Conservation (phyloP, 1,140 invertebrate genomes). For the Drosophila carrolli region DNA sequence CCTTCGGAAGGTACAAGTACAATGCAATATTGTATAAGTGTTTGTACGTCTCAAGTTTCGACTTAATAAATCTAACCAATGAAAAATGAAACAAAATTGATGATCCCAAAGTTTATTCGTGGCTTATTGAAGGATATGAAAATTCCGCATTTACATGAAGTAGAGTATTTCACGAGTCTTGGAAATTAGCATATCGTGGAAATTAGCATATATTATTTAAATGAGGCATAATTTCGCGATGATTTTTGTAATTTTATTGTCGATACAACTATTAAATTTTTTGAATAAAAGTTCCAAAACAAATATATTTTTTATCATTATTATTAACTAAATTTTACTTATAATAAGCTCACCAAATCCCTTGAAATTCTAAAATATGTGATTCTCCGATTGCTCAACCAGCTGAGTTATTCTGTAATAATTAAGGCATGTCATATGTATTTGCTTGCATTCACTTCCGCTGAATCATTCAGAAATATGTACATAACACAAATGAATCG, state of each 20-base stretch:
- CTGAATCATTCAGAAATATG: not conserved
- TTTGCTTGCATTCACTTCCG: not conserved
- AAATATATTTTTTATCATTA: too few species aligned
- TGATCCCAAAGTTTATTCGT: slow-evolving; percentile 6
- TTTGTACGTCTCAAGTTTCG: slow-evolving; percentile 46
- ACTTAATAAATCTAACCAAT: slow-evolving; percentile 37
- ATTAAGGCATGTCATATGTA: not conserved
- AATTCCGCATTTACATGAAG: not conserved
- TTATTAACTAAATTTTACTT: too few species aligned
- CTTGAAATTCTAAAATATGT: too few species aligned
- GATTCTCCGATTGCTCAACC: too few species aligned
- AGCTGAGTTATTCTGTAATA: too few species aligned
- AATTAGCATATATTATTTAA: too few species aligned
- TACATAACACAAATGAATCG: slow-evolving; percentile 2
- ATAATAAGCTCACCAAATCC: too few species aligned
- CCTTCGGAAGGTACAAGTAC: slow-evolving; percentile 33
- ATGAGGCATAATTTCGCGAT: too few species aligned
- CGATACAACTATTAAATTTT: too few species aligned
- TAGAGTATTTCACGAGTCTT: not conserved
- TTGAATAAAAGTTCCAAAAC: too few species aligned
- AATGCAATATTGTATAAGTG: slow-evolving; percentile 51
- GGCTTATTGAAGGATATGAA: not conserved
- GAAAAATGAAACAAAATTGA: slow-evolving; percentile 26
- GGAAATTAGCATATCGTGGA: too few species aligned
- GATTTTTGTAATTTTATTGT: too few species aligned